Evolutionary conservation across 2,797 vertebrate genomes (phyloP).

Genomic region (Acrocephalus scirpaceus): DNA sequence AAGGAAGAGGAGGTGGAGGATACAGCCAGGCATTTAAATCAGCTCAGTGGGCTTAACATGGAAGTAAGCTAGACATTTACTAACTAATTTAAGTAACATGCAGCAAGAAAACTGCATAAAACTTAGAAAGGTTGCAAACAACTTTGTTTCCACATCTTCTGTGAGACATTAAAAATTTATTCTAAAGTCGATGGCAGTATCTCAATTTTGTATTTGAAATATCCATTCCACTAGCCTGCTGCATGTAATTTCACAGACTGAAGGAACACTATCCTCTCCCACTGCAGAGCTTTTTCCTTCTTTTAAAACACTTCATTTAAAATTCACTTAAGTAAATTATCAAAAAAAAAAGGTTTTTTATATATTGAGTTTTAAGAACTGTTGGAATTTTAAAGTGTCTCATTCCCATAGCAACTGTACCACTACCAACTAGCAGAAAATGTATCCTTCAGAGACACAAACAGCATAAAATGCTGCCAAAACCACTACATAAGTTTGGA

Average conservation of each 20-base stretch:
- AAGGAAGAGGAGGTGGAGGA: neutral
- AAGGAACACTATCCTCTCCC: neutral
- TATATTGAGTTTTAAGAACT: neutral
- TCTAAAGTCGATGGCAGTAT: neutral
- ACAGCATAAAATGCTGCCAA: neutral
- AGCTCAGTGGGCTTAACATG: neutral
- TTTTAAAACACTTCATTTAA: conserved; percentile 1
- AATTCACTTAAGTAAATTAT: neutral
- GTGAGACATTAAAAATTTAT: neutral
- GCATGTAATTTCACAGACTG: neutral
- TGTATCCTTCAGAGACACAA: neutral
- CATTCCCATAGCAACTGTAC: conserved; percentile 17
- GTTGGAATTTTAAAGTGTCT: conserved; percentile 24
- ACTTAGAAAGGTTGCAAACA: neutral
- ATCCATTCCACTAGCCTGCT: neutral
- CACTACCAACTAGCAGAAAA: neutral
- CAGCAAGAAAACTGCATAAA: neutral
- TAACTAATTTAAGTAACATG: neutral
- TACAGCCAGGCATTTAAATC: neutral
- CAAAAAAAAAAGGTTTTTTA: neutral
- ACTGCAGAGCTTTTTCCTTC: neutral
- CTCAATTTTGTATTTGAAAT: neutral
- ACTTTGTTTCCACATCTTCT: neutral
- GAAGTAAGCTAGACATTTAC: neutral
- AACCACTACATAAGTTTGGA: neutral